phyloP scores from a whole-genome alignment of 2,888 invertebrate genomes.

The Cheilosia impressa region DNA sequence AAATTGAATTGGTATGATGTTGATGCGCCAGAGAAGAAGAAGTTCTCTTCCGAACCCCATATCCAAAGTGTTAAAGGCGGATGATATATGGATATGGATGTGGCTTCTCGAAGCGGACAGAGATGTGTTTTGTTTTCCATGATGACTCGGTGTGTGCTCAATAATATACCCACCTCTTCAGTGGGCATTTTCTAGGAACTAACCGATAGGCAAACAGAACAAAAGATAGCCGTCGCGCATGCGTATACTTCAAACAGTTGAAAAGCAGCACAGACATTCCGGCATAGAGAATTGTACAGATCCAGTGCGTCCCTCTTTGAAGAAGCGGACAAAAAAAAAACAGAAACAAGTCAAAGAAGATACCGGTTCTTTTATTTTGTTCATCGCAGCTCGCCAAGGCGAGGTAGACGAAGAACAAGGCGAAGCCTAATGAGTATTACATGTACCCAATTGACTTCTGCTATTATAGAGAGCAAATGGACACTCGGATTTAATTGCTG shows the following conservation, averaged over 20 bases:
- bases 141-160: constrained; percentile 61
- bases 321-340: constrained; percentile 55
- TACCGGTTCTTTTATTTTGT: constrained; percentile 61
- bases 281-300: constrained; percentile 61
- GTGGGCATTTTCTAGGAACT: constrained; percentile 70
- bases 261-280: constrained; percentile 71
- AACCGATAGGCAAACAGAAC: constrained; percentile 72
- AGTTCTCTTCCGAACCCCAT: constrained; percentile 46
- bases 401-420: constrained; percentile 29
- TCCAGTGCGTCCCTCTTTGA: constrained; percentile 53
- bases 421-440: constrained; percentile 67
- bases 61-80: constrained; percentile 53
- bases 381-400: constrained; percentile 7
- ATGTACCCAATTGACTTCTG: constrained; percentile 73
- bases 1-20: neutral
- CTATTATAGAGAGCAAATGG: constrained; percentile 55
- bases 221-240: constrained; percentile 72
- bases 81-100: constrained; percentile 47
- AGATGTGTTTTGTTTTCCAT: constrained; percentile 46
- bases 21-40: constrained; percentile 4
- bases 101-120: constrained; percentile 38
- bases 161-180: constrained; percentile 66
- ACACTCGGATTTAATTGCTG: constrained; percentile 64
- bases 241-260: constrained; percentile 69
- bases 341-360: constrained; percentile 67